Conservation (phyloP, 2,888 invertebrate species). For the Drosophila pegasa region DNA sequence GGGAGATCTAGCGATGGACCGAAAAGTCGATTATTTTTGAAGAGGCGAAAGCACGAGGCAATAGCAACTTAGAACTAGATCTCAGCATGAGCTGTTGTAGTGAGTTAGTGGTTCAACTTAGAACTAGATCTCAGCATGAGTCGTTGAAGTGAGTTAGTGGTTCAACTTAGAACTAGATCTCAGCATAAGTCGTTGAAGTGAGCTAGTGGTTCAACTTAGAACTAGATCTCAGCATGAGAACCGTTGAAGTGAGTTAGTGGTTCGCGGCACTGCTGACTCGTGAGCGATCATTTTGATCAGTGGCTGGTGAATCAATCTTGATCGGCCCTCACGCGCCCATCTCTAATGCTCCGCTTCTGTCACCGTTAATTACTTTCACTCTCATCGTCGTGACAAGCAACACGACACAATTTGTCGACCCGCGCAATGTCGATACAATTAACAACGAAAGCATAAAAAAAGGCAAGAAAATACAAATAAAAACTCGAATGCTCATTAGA, state of each 20-base stretch:
- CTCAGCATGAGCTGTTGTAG: neutral
- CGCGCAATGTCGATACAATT: slow-evolving; percentile 39
- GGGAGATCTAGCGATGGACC: slow-evolving; percentile 11
- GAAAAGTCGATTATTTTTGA: neutral
- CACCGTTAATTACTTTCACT: slow-evolving; percentile 74
- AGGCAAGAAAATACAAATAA: neutral
- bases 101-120: too few relatives aligned
- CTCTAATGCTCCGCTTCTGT: slow-evolving; percentile 31
- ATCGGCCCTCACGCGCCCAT: neutral
- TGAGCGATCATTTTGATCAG: neutral
- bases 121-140: neutral
- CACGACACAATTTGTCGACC: slow-evolving; percentile 61
- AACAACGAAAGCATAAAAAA: slow-evolving; percentile 51
- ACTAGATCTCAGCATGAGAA: neutral
- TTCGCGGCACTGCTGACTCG: neutral
- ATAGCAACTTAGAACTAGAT: too few relatives aligned
- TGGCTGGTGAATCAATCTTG: neutral
- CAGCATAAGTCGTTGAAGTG: neutral
- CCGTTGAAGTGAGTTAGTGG: too few relatives aligned
- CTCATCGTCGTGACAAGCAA: slow-evolving; percentile 20
- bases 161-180: neutral
- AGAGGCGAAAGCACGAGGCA: neutral
- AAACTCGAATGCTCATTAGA: slow-evolving; percentile 26
- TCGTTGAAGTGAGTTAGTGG: too few relatives aligned
- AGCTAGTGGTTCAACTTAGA: too few relatives aligned